These are phyloP conservation scores for Caenorhabditis imperialis DNA, from an alignment of 2,888 invertebrate genomes.

Conservation along the genomic window DNA sequence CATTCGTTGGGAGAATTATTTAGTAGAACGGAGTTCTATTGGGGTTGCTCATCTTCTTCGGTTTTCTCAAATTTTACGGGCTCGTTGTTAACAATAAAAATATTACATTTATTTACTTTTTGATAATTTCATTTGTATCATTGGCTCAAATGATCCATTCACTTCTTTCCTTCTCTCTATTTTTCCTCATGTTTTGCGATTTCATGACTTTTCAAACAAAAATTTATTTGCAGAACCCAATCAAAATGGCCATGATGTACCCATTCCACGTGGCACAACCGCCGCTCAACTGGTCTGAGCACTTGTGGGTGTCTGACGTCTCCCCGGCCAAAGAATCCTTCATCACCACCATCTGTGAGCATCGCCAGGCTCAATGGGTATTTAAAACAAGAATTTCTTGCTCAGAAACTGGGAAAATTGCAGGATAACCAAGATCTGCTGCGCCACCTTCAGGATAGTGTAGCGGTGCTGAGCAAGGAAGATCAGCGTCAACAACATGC, in stretches of 20 bases:
- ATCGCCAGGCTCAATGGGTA: constrained; percentile 46
- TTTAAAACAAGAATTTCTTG: background rate
- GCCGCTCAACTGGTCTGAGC: constrained; percentile 60
- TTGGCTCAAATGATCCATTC: too few species aligned
- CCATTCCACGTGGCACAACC: constrained; percentile 55
- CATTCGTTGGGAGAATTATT: constrained; percentile 69
- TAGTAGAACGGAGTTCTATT: too few species aligned
- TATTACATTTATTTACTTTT: background rate
- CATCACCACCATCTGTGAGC: constrained; percentile 54
- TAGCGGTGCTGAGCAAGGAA: constrained; percentile 25
- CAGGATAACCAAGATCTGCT: constrained; percentile 52
- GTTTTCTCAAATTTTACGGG: too few species aligned
- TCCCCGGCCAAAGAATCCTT: constrained; percentile 49
- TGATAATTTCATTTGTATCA: constrained; percentile 12
- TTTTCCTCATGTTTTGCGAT: background rate
- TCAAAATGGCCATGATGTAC: constrained; percentile 61
- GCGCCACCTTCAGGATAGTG: constrained; percentile 36
- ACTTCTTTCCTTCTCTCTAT: background rate
- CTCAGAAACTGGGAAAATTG: background rate
- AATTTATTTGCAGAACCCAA: too few species aligned
- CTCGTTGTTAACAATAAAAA: too few species aligned
- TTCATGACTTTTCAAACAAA: background rate
- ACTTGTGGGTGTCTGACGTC: constrained; percentile 51
- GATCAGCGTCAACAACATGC: constrained; percentile 18
- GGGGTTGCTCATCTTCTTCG: too few species aligned